phyloP scores from a whole-genome alignment of 2,888 invertebrate species.

The Rotaria socialis region DNA sequence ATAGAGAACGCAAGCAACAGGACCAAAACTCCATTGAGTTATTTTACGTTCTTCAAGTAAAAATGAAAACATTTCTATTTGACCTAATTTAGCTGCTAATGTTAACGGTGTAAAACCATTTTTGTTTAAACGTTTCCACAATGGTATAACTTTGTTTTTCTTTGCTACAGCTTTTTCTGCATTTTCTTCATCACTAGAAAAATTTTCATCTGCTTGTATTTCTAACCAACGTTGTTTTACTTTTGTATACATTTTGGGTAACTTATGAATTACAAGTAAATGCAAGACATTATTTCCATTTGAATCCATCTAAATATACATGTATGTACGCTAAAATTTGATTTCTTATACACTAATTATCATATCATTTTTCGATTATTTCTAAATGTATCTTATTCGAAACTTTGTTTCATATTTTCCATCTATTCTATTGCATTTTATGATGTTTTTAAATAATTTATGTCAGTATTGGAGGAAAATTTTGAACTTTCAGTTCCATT shows the following conservation, averaged over 20 bases:
- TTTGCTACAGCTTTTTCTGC: fast-evolving
- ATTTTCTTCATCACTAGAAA: neutral
- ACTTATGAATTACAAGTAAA: conserved; percentile 19
- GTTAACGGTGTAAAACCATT: conserved; percentile 84
- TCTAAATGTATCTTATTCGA: no score
- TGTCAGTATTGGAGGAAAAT: no score
- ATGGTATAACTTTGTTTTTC: neutral
- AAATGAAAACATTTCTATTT: conserved; percentile 88
- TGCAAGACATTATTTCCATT: conserved; percentile 4
- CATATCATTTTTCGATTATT: no score
- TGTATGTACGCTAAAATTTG: no score
- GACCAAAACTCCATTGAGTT: conserved; percentile 91
- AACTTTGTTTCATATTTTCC: no score
- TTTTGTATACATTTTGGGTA: neutral
- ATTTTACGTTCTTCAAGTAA: conserved; percentile 90
- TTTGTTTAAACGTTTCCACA: conserved; percentile 61
- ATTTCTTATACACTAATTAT: no score
- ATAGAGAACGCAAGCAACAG: conserved; percentile 92
- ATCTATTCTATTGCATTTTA: no score
- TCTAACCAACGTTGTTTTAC: conserved; percentile 6
- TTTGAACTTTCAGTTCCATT: no score
- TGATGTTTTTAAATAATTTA: no score
- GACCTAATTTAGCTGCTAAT: conserved; percentile 82
- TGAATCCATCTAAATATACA: neutral
- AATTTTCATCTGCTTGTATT: neutral